A percentile compares a stretch with the other conserved stretches of the same genome.
phyloP scores from a whole-genome alignment of 2,113 vertebrate genomes.

The Hucho hucho region DNA sequence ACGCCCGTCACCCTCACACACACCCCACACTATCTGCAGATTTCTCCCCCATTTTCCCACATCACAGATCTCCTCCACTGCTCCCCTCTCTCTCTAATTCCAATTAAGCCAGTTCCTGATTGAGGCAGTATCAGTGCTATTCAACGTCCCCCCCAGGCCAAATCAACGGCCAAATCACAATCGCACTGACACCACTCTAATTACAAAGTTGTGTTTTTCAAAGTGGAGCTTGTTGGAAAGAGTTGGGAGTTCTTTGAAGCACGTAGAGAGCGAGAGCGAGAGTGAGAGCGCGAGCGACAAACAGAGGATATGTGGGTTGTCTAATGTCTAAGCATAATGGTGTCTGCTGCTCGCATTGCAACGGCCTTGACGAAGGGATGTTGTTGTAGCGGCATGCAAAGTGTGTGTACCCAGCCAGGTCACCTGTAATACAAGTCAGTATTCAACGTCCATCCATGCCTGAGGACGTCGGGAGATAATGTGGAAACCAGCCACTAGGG shows the following conservation, averaged over 20 bases:
- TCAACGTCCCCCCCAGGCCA: conserved; percentile 60
- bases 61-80: background rate
- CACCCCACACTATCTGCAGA: background rate
- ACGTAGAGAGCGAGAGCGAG: conserved; percentile 11
- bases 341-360: too few relatives aligned
- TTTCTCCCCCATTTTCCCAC: background rate
- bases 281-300: too few relatives aligned
- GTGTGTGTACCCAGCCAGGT: too few relatives aligned
- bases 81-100: conserved; percentile 39
- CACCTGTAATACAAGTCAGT: too few relatives aligned
- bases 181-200: conserved; percentile 65
- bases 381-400: too few relatives aligned
- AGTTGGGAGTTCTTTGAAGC: conserved; percentile 58
- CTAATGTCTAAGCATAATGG: too few relatives aligned
- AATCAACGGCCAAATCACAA: conserved; percentile 59
- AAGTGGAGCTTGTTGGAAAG: conserved; percentile 42
- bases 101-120: conserved; percentile 52
- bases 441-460: too few relatives aligned
- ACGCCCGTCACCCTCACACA: background rate
- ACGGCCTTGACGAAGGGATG: too few relatives aligned
- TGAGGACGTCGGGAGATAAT: too few relatives aligned
- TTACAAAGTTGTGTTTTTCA: conserved; percentile 54
- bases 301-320: too few relatives aligned
- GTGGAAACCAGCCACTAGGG: too few relatives aligned
- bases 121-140: conserved; percentile 60